Conservation (phyloP, 2,888 invertebrate genomes). For the Trichogramma dendrolimi region DNA sequence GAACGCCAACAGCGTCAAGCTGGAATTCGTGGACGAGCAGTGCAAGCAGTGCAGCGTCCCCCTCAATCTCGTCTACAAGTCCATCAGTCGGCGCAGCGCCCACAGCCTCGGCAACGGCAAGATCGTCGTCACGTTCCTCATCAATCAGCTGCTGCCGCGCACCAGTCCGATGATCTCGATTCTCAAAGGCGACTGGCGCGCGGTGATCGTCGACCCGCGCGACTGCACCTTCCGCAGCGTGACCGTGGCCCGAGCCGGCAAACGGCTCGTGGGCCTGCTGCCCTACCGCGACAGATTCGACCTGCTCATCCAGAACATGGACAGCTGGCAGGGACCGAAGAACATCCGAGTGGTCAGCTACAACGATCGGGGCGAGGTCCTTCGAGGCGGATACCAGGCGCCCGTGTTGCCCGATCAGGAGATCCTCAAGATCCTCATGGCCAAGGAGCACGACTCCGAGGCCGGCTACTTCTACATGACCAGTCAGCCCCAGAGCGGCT, state of each 20-base stretch:
- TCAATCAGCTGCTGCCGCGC: background rate
- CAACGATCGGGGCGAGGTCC: background rate
- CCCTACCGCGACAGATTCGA: slow-evolving; percentile 3
- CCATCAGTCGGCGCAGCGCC: background rate
- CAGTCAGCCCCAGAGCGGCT: background rate
- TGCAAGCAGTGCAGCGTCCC: background rate
- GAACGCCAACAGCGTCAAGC: background rate
- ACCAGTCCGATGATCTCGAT: background rate
- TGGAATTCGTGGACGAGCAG: background rate
- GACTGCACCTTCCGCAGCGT: background rate
- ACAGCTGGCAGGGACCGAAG: background rate
- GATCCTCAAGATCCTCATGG: background rate
- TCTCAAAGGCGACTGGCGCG: background rate
- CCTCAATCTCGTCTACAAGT: background rate
- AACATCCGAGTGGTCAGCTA: background rate
- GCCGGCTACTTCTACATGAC: slow-evolving; percentile 5
- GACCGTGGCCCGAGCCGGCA: background rate
- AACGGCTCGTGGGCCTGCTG: background rate
- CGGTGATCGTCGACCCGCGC: background rate
- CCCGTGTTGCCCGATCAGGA: background rate
- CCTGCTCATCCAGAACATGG: background rate
- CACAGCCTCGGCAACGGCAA: background rate
- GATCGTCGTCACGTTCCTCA: background rate
- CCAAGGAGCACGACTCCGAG: background rate
- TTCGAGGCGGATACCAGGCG: background rate